These are phyloP conservation scores for Cladorhizidae sp. DNA, from an alignment of 37 sponge, comb jelly and placozoan species.

Conservation along the genomic window DNA sequence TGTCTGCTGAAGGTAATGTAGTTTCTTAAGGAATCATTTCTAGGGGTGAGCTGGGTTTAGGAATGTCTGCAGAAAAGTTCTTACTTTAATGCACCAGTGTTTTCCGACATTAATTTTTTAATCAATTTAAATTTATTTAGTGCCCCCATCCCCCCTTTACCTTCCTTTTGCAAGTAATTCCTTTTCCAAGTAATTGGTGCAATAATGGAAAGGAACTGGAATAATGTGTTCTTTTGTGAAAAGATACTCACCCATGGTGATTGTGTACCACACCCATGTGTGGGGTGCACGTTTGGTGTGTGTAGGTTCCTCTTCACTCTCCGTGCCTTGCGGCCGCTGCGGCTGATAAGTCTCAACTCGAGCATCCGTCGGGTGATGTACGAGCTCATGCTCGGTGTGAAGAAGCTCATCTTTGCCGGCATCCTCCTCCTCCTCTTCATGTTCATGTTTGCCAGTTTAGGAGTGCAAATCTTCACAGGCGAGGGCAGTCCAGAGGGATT, in stretches of 20 bases:
- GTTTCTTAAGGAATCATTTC: too few relatives aligned
- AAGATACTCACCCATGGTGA: not conserved
- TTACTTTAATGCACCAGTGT: too few relatives aligned
- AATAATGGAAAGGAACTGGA: not conserved
- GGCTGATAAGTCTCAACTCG: constrained; percentile 59
- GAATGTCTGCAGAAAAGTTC: too few relatives aligned
- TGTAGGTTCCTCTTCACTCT: constrained; percentile 33
- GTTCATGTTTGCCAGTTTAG: constrained; percentile 74
- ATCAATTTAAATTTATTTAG: too few relatives aligned
- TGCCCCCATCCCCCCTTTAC: too few relatives aligned
- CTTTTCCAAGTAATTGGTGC: not conserved
- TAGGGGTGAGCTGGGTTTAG: too few relatives aligned
- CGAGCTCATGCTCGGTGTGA: constrained; percentile 55
- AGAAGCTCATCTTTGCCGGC: constrained; percentile 41
- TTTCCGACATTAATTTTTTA: too few relatives aligned
- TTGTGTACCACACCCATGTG: not conserved
- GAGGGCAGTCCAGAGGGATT: constrained; percentile 29
- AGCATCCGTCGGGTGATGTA: constrained; percentile 43
- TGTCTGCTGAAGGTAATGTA: too few relatives aligned
- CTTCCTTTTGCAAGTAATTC: too few relatives aligned
- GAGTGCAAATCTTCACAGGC: constrained; percentile 68
- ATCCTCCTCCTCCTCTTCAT: constrained; percentile 51
- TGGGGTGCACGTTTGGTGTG: too few relatives aligned
- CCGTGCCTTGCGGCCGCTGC: constrained; percentile 63
- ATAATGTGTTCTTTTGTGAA: not conserved